Base-by-base conservation (phyloP, 64 coral and sea anemone genomes). In the Stichodactyla helianthus region DNA sequence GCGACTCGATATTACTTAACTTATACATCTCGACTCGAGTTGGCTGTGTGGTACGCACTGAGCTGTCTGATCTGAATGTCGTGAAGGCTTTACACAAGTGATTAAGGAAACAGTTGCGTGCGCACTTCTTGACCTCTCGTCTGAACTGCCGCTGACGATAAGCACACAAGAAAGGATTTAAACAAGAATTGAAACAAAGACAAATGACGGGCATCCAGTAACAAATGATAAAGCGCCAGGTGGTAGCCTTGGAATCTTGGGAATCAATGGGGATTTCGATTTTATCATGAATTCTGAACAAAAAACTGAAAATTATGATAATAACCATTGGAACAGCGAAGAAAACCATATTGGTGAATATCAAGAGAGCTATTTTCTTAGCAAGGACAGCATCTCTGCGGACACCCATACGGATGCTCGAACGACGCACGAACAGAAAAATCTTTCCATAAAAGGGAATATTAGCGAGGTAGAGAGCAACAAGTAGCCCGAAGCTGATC, bases 121-220 rank as follows among this genome's bases (percentile, higher is more conserved):
- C 55, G 83, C 83, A 84, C 67, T 56, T 85, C 13, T 31, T 91
- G 44, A 91, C 59, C 51, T 85, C 55, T 13, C 78, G 76, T 15
- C 77, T 57, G 51, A 91, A 91, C 76, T 80, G 71, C 18, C 84
- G 64, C 51, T 91, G 89, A 55, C 89, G 85, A 26, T 86, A 91
- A 2, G 89, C 89, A 20, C 89, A 86, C 44, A 91, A 77, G 55
- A 91, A 79, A 5, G 89, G 89, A 57, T 91, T 91, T 17, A 91
- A 86, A 19, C 89, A 91, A 9, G 89, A 79, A 26, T 86, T 91
- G n/a, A 91, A 26, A 22, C 89, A 80, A 65, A 91, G 83, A 19
- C 70, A 86, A 44, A 82, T 53, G 4, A 81, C 54, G 5, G 89
- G 89, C 20, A 91, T 63, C 83, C 83, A 86, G 14, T 86, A 91